Conservation (phyloP, 2,797 vertebrate genomes). For the Chaunax sp. region DNA sequence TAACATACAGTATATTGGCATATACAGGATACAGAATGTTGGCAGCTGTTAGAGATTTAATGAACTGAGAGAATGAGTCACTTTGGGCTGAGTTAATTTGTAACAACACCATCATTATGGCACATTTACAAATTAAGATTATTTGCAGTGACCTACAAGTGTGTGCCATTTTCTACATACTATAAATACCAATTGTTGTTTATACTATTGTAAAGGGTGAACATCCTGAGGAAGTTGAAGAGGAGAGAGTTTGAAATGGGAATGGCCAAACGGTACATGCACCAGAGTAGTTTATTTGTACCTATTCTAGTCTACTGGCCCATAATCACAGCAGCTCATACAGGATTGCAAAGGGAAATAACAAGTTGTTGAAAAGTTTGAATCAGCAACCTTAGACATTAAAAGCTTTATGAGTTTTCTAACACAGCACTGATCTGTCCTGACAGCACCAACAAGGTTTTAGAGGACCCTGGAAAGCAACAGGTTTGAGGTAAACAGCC, state of each 20-base stretch:
- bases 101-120: slow-evolving; percentile 12
- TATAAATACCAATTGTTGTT: slow-evolving; percentile 19
- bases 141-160: slow-evolving; percentile 9
- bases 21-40: neutral
- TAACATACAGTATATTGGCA: neutral
- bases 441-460: neutral
- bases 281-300: neutral
- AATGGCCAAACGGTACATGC: neutral
- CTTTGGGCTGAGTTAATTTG: neutral
- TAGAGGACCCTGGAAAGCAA: slow-evolving; percentile 23
- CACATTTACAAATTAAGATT: slow-evolving; percentile 14
- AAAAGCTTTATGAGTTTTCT: neutral
- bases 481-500: slow-evolving; percentile 24
- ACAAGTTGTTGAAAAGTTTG: neutral
- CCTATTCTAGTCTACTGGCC: neutral
- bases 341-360: neutral
- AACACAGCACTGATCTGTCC: neutral
- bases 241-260: no score
- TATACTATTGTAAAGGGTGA: no score
- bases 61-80: neutral
- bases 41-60: neutral
- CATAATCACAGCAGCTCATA: slow-evolving; percentile 10
- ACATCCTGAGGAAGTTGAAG: no score
- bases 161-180: slow-evolving; percentile 4
- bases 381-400: slow-evolving; percentile 5